Conservation (phyloP, 1,140 invertebrate species). For the Antheraea mylitta region DNA sequence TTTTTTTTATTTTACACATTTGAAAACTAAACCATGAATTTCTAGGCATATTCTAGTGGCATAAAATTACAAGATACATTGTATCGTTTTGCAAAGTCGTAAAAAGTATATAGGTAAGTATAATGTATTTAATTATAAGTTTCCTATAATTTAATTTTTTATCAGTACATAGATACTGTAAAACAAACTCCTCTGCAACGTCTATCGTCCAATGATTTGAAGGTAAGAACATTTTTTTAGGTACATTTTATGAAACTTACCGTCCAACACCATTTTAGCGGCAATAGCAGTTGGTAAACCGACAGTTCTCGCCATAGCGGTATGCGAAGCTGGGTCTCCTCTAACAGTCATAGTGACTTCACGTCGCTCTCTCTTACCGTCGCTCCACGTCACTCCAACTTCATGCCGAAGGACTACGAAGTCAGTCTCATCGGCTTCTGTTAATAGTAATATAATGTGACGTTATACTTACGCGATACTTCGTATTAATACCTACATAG, state of each 20-base stretch:
- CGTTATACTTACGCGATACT: background rate
- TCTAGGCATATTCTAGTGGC: too few species aligned
- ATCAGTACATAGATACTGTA: too few species aligned
- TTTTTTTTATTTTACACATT: too few species aligned
- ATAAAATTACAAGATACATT: too few species aligned
- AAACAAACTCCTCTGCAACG: too few species aligned
- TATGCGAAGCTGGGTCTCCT: constrained; percentile 91
- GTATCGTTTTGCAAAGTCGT: too few species aligned
- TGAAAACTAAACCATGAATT: too few species aligned
- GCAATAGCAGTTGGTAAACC: constrained; percentile 98
- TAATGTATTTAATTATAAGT: too few species aligned
- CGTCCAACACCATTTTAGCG: constrained; percentile 97
- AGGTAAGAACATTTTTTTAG: background rate
- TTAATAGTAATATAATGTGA: constrained; percentile 22
- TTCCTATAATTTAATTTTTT: too few species aligned
- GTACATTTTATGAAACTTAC: constrained; percentile 70
- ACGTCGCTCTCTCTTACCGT: constrained; percentile 89
- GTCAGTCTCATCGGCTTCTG: constrained; percentile 92
- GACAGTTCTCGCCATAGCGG: constrained; percentile 98
- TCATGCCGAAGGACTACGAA: constrained; percentile 97
- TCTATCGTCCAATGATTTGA: too few species aligned
- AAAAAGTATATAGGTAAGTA: too few species aligned
- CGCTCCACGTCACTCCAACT: constrained; percentile 94
- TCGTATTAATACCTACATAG: background rate
- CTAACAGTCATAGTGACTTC: constrained; percentile 97